phyloP scores from a whole-genome alignment of 2,113 vertebrate genomes.

The Tiliqua scincoides region DNA sequence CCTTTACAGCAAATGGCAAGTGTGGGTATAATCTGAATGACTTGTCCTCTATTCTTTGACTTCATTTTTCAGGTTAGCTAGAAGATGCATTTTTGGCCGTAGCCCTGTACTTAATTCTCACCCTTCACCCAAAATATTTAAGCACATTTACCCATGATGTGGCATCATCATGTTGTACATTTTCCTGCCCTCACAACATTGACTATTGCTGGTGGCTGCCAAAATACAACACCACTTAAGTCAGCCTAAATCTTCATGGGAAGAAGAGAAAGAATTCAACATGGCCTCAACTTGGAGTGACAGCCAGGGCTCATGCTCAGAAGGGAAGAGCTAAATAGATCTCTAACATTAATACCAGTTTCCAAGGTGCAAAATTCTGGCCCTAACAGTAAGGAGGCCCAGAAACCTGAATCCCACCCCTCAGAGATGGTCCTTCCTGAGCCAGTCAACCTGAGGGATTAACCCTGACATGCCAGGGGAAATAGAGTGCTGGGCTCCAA shows the following conservation, averaged over 20 bases:
- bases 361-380: no score
- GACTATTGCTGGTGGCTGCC: neutral
- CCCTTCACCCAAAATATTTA: neutral
- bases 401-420: no score
- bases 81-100: neutral
- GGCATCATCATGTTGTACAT: neutral
- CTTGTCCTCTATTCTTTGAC: neutral
- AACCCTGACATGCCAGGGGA: no score
- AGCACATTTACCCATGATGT: neutral
- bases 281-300: no score
- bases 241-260: neutral
- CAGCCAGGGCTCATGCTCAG: no score
- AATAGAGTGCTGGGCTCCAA: no score
- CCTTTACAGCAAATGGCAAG: neutral
- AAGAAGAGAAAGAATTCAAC: neutral
- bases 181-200: neutral
- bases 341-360: no score
- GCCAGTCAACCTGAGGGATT: no score
- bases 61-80: neutral
- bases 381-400: no score
- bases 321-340: no score
- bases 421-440: no score
- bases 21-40: neutral
- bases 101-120: neutral
- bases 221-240: neutral